These are phyloP conservation scores for Smithornis capensis DNA, from an alignment of 2,113 vertebrate species.

Conservation along the genomic window DNA sequence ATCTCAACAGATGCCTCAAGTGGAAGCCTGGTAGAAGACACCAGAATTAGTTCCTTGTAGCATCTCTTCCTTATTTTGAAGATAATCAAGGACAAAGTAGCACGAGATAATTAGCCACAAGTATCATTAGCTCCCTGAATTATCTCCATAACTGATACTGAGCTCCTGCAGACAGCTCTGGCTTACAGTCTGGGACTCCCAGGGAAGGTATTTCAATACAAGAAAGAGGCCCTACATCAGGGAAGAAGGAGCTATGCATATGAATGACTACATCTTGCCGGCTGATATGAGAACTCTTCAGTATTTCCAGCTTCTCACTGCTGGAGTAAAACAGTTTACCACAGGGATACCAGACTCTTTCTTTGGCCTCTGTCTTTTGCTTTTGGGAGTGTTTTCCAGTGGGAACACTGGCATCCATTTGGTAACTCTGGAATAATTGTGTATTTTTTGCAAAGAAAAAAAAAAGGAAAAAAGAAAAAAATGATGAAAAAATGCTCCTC, in stretches of 20 bases:
- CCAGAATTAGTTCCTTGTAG: background rate
- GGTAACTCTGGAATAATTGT: background rate
- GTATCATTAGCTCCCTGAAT: constrained; percentile 29
- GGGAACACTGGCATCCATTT: background rate
- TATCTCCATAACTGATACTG: background rate
- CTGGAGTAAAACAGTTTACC: background rate
- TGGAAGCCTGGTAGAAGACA: background rate
- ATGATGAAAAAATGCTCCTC: background rate
- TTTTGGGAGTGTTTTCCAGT: background rate
- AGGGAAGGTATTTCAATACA: constrained; percentile 1
- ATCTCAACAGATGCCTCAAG: background rate
- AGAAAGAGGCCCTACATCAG: background rate
- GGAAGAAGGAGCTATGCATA: constrained; percentile 1
- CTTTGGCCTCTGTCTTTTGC: background rate
- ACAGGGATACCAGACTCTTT: background rate
- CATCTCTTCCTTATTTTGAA: background rate
- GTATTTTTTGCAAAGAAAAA: background rate
- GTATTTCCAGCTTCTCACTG: background rate
- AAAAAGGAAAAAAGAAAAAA: background rate
- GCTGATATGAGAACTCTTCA: background rate
- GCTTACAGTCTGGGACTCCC: background rate
- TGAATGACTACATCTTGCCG: background rate
- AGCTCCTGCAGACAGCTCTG: constrained; percentile 23
- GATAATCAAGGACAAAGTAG: constrained; percentile 22
- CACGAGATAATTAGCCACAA: constrained; percentile 18